Percentiles rank a stretch among this genome's conserved stretches.
phyloP scores from a whole-genome alignment of 2,113 vertebrate genomes.

The Epinephelus cyanopodus region DNA sequence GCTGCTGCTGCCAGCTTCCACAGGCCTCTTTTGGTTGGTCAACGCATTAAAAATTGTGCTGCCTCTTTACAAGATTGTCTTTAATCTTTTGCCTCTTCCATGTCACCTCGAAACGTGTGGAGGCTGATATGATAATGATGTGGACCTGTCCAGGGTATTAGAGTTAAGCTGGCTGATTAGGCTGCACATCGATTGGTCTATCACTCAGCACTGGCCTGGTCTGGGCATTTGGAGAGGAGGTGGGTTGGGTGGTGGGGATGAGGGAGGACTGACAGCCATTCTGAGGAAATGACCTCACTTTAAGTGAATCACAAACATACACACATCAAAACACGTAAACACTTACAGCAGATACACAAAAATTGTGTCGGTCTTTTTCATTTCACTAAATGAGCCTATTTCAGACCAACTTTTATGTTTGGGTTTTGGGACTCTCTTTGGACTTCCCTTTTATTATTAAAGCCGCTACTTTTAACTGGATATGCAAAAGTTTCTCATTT shows the following conservation, averaged over 20 bases:
- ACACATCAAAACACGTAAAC: conserved; percentile 2
- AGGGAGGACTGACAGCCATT: conserved; percentile 41
- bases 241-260: conserved; percentile 7
- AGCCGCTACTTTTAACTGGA: no score
- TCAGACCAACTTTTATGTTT: background rate
- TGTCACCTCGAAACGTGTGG: conserved; percentile 83
- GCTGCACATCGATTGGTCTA: conserved; percentile 84
- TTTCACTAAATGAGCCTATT: background rate
- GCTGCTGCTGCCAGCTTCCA: conserved; percentile 53
- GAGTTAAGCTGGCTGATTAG: conserved; percentile 87
- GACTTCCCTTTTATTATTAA: no score
- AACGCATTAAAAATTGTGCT: conserved; percentile 71
- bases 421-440: no score
- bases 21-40: conserved; percentile 54
- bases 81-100: conserved; percentile 82
- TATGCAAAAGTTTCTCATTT: no score
- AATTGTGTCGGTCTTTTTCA: background rate
- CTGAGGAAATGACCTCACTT: conserved; percentile 49
- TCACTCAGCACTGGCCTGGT: conserved; percentile 79
- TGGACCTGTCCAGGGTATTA: conserved; percentile 86
- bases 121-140: conserved; percentile 88
- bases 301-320: conserved; percentile 23
- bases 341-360: conserved; percentile 5
- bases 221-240: conserved; percentile 35
- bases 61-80: conserved; percentile 79